Evolutionary conservation across 1,140 invertebrate species (phyloP), one percentile per base, ranked within the genome.

Genomic region (Rhysida immarginata): DNA sequence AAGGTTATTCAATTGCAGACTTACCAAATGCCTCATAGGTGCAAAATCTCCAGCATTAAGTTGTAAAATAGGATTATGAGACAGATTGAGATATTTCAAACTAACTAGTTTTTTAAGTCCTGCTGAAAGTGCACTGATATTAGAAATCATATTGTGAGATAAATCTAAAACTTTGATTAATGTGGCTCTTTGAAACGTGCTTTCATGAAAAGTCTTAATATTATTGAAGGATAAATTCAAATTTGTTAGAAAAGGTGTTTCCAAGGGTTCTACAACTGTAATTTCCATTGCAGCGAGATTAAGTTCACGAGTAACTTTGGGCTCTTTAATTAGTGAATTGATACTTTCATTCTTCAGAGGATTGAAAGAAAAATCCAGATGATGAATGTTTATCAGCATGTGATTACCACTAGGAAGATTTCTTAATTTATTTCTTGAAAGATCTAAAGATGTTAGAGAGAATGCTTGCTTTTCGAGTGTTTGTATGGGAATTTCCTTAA

Each of bases 321-420:
- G 88, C 66, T 93, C 88, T 44, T 82, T 84, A 0, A 94, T 66
- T 35, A 94, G 78, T 64, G 83, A 83, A 11, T 68, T 73, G 2
- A 92, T 74, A 0, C 87, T 79, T 59, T 83, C 79, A 52, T 76
- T 68, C 2, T 81, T 80, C 0, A 94, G 68, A 0, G 86, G 85
- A 75, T 93, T 94, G 59, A 81, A 84, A 1, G 86, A 90, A 0
- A 94, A 68, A 71, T 93, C 88, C 0, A 94, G 71, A 56, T 81
- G 77, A 66, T 93, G 93, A 1, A 92, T 82, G 65, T 87, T 91
- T 1, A 87, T 84, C 71, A 93, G 81, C 1, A 89, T 81, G 63
- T 82, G 84, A 29, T 88, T 82, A 65, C 92, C 87, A 1, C 79
- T 76, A 2, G 87, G 87, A 23, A 93, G 79, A 54, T 85, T 80